These are phyloP conservation scores for Syngnathus typhle DNA, from an alignment of 2,113 vertebrate species.

Conservation along the genomic window DNA sequence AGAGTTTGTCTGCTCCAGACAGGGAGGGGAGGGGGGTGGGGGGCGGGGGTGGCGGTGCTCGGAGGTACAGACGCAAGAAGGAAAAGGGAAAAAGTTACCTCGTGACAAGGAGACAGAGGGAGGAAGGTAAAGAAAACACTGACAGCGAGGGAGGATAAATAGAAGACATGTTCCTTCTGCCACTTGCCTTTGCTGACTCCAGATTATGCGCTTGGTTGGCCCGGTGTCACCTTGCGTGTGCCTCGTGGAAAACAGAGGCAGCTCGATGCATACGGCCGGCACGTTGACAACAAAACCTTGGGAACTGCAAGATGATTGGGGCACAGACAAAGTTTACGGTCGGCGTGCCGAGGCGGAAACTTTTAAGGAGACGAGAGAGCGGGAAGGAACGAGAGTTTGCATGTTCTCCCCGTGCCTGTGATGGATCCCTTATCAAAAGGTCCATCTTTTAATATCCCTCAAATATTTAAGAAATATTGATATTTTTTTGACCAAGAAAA, in stretches of 20 bases:
- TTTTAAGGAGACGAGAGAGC: no score
- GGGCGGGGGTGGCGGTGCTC: not conserved
- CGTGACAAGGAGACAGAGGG: conserved; percentile 58
- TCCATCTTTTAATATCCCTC: not conserved
- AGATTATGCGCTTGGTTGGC: conserved; percentile 48
- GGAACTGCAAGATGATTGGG: not conserved
- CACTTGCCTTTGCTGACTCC: conserved; percentile 57
- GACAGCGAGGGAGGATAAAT: conserved; percentile 50
- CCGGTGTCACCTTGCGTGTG: conserved; percentile 19
- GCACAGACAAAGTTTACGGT: not conserved
- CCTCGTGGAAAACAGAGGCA: conserved; percentile 1
- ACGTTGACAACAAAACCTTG: conserved; percentile 13
- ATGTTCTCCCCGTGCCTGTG: no score
- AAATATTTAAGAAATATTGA: not conserved
- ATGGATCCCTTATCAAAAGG: no score
- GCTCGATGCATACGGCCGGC: conserved; percentile 38
- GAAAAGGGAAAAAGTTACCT: conserved; percentile 53
- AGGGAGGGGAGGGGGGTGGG: conserved; percentile 15
- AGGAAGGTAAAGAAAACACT: conserved; percentile 47
- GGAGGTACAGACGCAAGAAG: conserved; percentile 32
- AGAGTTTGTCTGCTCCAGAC: conserved; percentile 40
- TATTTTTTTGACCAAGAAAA: not conserved
- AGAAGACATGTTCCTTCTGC: conserved; percentile 58
- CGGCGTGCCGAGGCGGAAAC: no score
- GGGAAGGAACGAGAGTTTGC: no score